A percentile compares a stretch with the other conserved stretches of the same genome.
Conservation (phyloP, 1,140 invertebrate genomes). For the Magallana angulata region DNA sequence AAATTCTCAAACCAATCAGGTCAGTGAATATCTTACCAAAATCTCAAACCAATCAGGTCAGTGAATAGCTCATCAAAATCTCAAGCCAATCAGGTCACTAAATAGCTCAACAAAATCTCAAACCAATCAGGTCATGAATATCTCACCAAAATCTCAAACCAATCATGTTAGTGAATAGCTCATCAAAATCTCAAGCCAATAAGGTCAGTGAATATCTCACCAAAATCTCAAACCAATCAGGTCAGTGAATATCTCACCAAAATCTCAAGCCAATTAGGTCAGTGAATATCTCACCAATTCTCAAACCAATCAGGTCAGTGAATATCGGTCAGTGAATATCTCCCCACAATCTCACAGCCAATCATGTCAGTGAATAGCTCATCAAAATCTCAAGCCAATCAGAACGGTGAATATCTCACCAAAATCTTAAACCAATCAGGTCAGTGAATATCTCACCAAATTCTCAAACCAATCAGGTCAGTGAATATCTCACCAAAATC, state of each 20-base stretch:
- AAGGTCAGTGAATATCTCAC: neutral
- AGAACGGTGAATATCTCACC: neutral
- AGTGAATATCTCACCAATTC: conserved; percentile 32
- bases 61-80: neutral
- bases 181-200: neutral
- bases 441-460: conserved; percentile 51
- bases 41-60: neutral
- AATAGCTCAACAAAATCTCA: neutral
- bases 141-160: conserved; percentile 80
- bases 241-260: conserved; percentile 73
- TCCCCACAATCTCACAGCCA: neutral
- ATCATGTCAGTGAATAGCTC: neutral
- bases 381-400: neutral
- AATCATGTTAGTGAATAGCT: conserved; percentile 80
- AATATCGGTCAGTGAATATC: neutral
- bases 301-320: neutral
- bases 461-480: conserved; percentile 84
- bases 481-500: neutral
- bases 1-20: neutral
- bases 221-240: conserved; percentile 65
- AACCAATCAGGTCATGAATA: conserved; percentile 50
- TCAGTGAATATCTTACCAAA: neutral
- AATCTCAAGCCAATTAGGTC: conserved; percentile 31
- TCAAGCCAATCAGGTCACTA: neutral
- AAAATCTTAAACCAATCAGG: neutral